These are phyloP conservation scores for Ametastegia equiseti DNA, from an alignment of 2,888 invertebrate species.

Conservation along the genomic window DNA sequence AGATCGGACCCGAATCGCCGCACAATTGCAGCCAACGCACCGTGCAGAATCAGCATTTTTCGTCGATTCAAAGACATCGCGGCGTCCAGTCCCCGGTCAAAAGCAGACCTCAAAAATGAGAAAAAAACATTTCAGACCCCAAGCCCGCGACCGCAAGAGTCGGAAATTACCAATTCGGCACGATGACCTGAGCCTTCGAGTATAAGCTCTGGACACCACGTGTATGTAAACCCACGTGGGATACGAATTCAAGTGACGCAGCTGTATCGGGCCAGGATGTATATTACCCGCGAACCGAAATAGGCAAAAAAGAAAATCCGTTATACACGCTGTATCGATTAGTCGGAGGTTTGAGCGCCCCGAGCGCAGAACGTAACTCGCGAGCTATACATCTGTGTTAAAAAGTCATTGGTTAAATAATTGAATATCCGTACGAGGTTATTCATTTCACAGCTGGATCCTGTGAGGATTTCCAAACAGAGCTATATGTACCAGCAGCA, in stretches of 20 bases:
- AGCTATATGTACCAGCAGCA: background rate
- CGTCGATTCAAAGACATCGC: background rate
- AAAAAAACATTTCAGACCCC: background rate
- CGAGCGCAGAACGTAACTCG: conserved; percentile 41
- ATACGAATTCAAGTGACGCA: background rate
- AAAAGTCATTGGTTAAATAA: conserved; percentile 42
- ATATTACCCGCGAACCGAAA: background rate
- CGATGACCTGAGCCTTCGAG: background rate
- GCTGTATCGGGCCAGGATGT: background rate
- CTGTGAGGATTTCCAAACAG: conserved; percentile 16
- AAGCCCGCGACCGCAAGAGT: background rate
- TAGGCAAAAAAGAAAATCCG: conserved; percentile 24
- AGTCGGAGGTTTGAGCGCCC: conserved; percentile 36
- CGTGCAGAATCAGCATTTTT: background rate
- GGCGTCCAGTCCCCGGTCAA: background rate
- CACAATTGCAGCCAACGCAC: conserved; percentile 36
- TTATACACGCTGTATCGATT: conserved; percentile 36
- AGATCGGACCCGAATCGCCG: conserved; percentile 46
- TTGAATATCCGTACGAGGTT: conserved; percentile 23
- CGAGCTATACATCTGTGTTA: conserved; percentile 22
- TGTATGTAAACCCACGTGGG: background rate
- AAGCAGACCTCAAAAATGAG: background rate
- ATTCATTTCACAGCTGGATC: conserved; percentile 40
- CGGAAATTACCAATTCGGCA: background rate
- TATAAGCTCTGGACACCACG: background rate